Conservation (phyloP, 2,888 invertebrate genomes). For the Altica lythri region DNA sequence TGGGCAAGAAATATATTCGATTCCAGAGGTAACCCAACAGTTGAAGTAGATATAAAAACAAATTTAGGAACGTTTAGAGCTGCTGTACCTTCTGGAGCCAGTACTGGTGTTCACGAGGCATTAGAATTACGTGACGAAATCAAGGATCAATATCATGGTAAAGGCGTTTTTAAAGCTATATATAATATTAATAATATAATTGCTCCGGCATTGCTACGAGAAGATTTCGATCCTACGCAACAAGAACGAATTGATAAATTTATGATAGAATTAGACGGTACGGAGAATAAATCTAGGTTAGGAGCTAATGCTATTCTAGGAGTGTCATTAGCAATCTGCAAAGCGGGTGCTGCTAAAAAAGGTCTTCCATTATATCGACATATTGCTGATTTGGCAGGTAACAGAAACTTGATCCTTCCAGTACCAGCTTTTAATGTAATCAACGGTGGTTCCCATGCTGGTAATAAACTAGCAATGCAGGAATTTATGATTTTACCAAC, state of each 20-base stretch:
- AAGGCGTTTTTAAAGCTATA: constrained; percentile 93
- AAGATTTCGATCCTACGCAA: constrained; percentile 83
- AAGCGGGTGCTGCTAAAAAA: constrained; percentile 97
- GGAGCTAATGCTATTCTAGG: constrained; percentile 98
- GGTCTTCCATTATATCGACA: constrained; percentile 87
- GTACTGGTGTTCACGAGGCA: constrained; percentile 96
- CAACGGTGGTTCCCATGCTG: constrained; percentile 98
- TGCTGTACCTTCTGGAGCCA: constrained; percentile 97
- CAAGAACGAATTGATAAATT: constrained; percentile 88
- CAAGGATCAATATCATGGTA: constrained; percentile 90
- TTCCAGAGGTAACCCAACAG: constrained; percentile 98
- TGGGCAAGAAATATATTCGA: constrained; percentile 98
- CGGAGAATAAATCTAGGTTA: constrained; percentile 94
- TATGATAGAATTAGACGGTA: constrained; percentile 90
- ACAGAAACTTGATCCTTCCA: constrained; percentile 86
- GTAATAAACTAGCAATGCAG: constrained; percentile 92
- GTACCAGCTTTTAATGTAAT: constrained; percentile 99
- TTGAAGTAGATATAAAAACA: constrained; percentile 86
- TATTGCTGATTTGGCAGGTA: constrained; percentile 94
- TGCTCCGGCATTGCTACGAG: constrained; percentile 78
- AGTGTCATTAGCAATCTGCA: constrained; percentile 94
- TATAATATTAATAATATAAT: constrained; percentile 85
- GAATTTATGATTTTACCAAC: constrained; percentile 60
- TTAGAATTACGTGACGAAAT: constrained; percentile 93
- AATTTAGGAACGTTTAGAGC: constrained; percentile 87